Base-by-base conservation (phyloP, 2,888 invertebrate genomes). In the Eudasyphora cyanicolor region DNA sequence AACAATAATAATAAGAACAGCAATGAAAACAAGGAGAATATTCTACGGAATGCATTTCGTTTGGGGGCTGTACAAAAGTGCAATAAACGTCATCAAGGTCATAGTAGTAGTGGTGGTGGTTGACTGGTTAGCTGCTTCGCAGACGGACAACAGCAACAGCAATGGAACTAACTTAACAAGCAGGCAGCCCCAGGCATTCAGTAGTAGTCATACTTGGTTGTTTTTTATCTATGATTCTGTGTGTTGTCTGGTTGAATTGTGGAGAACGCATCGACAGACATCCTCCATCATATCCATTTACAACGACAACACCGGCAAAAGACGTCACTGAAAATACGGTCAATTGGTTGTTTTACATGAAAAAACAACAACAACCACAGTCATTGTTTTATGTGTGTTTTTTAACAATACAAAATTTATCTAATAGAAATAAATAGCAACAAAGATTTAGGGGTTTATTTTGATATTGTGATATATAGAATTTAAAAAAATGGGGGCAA, bases 61-160 rank as follows among this genome's bases (percentile, higher is more conserved):
- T n/a, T 60, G 29, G 60, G 29, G 14, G 57, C 45, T 45, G 45
- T 45, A 80, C 82, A 87, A 89, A 89, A 90, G 89, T 89, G 90
- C 90, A 89, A 90, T 90, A 90, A 90, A 90, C 90, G 90, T 90
- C 90, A 90, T 89, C 90, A 90, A 90, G 90, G 90, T 89, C 89
- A 57, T 38, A 54, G 49, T 35, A n/a, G 60, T 60, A 3, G 32
- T 62, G 6, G 10, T 62, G 62, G 2, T 29, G 19, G 32, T 6
- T 54, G 51, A 10, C 24, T 49, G 49, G 4, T n/a, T 49, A n/a
- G 17, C 19, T 49, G n/a, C 2, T 17, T 49, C 2, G 3, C 19
- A 5, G 54, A 12, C 12, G 10, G n/a, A 57, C n/a, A n/a, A n/a
- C n/a, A n/a, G n/a, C n/a, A n/a, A n/a, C n/a, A n/a, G n/a, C n/a